Evolutionary conservation across 2,797 vertebrate genomes (phyloP).

Genomic region (Smutsia gigantea): DNA sequence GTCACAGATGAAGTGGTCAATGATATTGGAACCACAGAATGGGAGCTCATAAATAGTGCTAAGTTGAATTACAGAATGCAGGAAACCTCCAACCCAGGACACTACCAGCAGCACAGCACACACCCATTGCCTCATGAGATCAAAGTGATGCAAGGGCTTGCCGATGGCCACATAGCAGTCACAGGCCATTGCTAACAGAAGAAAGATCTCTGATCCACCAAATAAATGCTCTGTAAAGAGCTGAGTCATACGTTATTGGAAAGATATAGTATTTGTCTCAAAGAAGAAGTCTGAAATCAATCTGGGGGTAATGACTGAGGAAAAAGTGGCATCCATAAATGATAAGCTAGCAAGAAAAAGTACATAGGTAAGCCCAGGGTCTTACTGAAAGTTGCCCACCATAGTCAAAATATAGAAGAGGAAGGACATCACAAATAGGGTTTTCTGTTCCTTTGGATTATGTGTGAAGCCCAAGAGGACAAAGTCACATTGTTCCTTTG

Average conservation of each 20-base stretch:
- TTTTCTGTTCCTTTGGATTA: background rate
- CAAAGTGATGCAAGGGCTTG: constrained; percentile 36
- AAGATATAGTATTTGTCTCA: background rate
- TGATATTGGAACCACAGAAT: too few species aligned
- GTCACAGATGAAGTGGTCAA: too few species aligned
- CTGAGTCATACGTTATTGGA: background rate
- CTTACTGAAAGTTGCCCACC: background rate
- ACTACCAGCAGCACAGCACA: constrained; percentile 2
- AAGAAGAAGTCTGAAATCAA: background rate
- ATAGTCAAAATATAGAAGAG: background rate
- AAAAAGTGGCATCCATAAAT: background rate
- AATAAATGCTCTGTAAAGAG: constrained; percentile 49
- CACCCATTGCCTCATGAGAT: background rate
- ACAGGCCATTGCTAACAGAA: constrained; percentile 53
- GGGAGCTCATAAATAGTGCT: background rate
- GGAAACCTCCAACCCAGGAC: constrained; percentile 19
- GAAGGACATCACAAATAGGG: background rate
- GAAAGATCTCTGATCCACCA: constrained; percentile 25
- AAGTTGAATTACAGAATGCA: background rate
- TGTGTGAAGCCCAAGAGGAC: constrained; percentile 52
- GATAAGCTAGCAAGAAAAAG: constrained; percentile 24
- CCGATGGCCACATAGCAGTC: constrained; percentile 81
- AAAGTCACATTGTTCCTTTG: constrained; percentile 47
- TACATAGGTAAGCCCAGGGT: background rate
- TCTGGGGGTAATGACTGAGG: background rate